Percentiles rank a stretch among this genome's conserved stretches.
Evolutionary conservation across 1,140 invertebrate species (phyloP).

Genomic region (Philopotamus ludificatus): DNA sequence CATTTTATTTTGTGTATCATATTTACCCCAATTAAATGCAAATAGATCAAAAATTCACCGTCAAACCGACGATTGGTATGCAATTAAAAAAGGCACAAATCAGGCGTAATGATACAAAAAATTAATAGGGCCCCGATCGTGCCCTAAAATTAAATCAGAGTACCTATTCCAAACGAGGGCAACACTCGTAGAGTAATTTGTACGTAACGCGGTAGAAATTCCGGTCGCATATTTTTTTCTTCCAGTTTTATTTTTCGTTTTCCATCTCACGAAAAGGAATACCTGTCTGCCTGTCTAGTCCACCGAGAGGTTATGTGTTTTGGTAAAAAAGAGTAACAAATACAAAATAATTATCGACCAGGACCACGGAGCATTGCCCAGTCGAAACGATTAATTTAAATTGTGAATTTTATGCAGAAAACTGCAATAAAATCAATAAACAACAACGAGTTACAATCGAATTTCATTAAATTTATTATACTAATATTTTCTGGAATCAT

Average conservation of each 20-base stretch:
- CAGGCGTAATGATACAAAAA: neutral
- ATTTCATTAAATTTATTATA: too few species aligned
- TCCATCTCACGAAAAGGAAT: conserved; percentile 2
- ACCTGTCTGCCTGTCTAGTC: conserved; percentile 11
- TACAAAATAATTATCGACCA: conserved; percentile 14
- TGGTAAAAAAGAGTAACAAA: conserved; percentile 15
- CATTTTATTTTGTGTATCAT: too few species aligned
- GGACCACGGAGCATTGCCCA: too few species aligned
- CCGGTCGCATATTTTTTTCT: conserved; percentile 16
- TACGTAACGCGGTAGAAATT: conserved; percentile 30
- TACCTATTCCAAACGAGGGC: neutral
- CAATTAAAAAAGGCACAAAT: too few species aligned
- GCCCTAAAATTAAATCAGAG: conserved; percentile 4
- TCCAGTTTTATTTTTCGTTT: neutral
- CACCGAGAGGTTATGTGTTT: neutral
- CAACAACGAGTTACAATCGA: too few species aligned
- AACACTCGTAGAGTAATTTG: conserved; percentile 18
- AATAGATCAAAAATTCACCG: too few species aligned
- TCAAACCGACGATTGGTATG: too few species aligned
- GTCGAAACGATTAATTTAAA: too few species aligned
- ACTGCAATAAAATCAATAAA: too few species aligned
- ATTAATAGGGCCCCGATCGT: neutral
- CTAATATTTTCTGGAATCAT: too few species aligned
- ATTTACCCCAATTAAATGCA: too few species aligned
- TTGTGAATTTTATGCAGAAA: too few species aligned